Evolutionary conservation across 2,888 invertebrate species (phyloP), one percentile per base, ranked within the genome.

Genomic region (Caenorhabditis sp.): DNA sequence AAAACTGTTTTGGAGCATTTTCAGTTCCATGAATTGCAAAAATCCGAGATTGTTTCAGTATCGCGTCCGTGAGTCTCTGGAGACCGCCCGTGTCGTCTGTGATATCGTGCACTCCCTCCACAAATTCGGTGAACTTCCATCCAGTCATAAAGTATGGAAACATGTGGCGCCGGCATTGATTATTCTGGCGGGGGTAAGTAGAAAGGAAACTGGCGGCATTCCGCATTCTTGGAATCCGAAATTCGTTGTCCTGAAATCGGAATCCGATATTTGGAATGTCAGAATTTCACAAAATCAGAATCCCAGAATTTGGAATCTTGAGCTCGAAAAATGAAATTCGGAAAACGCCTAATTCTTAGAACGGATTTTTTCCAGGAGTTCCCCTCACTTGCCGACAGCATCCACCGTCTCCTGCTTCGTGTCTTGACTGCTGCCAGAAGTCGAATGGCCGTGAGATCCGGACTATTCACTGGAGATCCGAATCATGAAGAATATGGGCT

Each of bases 41-140:
- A n/a, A n/a, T n/a, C n/a, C n/a, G n/a, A n/a, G n/a, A n/a, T 5
- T 47, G 6, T 82, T 83, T 58, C 63, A 85, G 86, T 87, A 87
- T 41, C 85, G 86, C 2, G 82, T 87, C 12, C 61, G 66, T 3
- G 83, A 80, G 28, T 63, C 75, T 12, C 66, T 76, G n/a, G 74
- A 73, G 7, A 69, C 66, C 5, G 81, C 77, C 1, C 80, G 85
- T 12, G 31, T 41, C 16, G 80, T 82, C 4, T 63, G 85, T 22
- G 85, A 87, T 47, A 64, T 84, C 31, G 79, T 87, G 6, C 73
- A 85, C 31, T 75, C 87, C 0, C 74, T 87, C 12, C 72, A 83
- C 26, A 86, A 82, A 73, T 84, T 35, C 49, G 83, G 77, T 7
- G 74, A 75, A 38, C 38, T 84, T n/a, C 73, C 84, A 5, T 54